Evolutionary conservation across 2,888 invertebrate species (phyloP).

Genomic region (Prosapia bicincta): DNA sequence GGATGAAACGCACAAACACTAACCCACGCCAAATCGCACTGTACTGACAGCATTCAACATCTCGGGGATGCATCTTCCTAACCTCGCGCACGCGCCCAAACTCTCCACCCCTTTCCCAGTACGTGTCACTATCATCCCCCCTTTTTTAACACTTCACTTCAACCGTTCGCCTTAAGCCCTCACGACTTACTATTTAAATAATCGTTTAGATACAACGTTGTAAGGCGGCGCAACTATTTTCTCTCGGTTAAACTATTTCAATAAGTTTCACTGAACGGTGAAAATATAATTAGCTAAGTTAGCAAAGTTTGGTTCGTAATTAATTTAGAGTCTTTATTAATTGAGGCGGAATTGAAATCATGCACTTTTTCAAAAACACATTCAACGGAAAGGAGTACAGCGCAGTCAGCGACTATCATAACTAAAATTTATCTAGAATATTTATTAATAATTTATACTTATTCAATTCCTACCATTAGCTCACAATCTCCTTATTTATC

Average conservation of each 20-base stretch:
- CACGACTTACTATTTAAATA: not conserved
- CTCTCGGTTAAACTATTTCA: not conserved
- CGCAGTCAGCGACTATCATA: no score
- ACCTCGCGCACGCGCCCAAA: not conserved
- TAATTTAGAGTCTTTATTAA: no score
- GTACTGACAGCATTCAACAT: not conserved
- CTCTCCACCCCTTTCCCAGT: not conserved
- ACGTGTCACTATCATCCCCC: not conserved
- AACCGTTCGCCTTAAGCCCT: not conserved
- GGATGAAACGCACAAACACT: not conserved
- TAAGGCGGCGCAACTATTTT: not conserved
- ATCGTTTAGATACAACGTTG: not conserved
- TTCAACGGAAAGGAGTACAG: no score
- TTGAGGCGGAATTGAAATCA: no score
- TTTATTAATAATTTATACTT: no score
- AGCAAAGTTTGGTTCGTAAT: not conserved
- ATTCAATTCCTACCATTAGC: no score
- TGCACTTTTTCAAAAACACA: no score
- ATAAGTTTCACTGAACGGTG: not conserved
- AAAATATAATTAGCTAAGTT: not conserved
- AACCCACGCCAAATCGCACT: not conserved
- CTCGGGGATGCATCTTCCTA: not conserved
- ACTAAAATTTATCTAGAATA: no score
- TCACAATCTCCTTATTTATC: no score
- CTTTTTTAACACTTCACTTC: not conserved